Evolutionary conservation across 2,888 invertebrate genomes (phyloP).

Genomic region (Brachyptera putata): DNA sequence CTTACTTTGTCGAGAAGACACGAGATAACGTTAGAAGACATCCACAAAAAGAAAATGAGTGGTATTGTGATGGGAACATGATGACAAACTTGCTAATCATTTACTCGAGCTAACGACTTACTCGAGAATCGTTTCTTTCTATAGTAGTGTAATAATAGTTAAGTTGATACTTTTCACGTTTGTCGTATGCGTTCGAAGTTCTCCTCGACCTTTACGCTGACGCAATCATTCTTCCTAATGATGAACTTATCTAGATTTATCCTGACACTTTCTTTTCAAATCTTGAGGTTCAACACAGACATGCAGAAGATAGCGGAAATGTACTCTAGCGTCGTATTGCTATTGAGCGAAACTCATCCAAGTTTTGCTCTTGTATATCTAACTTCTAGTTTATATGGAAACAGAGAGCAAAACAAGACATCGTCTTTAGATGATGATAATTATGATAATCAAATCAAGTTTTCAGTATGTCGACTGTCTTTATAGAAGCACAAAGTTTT

Average conservation of each 20-base stretch:
- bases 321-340: too few species aligned
- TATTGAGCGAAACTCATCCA: too few species aligned
- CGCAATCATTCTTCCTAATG: conserved; percentile 10
- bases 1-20: neutral
- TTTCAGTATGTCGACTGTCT: too few species aligned
- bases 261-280: neutral
- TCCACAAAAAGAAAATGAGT: neutral
- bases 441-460: too few species aligned
- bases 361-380: too few species aligned
- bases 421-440: too few species aligned
- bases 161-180: too few species aligned
- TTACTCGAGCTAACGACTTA: neutral
- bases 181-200: neutral
- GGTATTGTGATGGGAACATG: neutral
- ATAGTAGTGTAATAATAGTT: too few species aligned
- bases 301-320: neutral
- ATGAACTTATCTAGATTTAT: neutral
- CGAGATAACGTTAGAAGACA: neutral
- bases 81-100: neutral
- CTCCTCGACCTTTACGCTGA: neutral
- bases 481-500: too few species aligned
- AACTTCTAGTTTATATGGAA: too few species aligned
- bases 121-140: neutral
- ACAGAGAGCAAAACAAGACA: too few species aligned
- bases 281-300: neutral